Conservation (phyloP, 2,113 vertebrate species). For the Polypterus bichir region DNA sequence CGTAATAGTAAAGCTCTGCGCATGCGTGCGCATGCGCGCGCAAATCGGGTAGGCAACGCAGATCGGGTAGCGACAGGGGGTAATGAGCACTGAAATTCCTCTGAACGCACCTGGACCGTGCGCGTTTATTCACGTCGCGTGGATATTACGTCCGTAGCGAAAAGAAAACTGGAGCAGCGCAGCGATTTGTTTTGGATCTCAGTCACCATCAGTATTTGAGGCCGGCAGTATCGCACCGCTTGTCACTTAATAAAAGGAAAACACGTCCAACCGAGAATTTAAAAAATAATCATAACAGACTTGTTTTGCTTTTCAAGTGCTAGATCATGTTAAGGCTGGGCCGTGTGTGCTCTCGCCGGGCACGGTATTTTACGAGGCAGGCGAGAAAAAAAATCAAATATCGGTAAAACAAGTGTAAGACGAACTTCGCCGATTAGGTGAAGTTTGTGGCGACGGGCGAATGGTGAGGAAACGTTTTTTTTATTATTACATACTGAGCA, state of each 20-base stretch:
- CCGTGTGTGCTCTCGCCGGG: conserved; percentile 1
- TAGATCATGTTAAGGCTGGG: no score
- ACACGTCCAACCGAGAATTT: conserved; percentile 22
- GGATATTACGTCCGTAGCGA: no score
- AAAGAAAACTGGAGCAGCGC: no score
- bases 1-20: no score
- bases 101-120: no score
- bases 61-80: no score
- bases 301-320: conserved; percentile 2
- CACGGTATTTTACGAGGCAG: conserved; percentile 27
- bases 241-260: conserved; percentile 24
- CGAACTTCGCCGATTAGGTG: conserved; percentile 50
- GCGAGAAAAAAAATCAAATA: conserved; percentile 39
- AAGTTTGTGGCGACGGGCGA: conserved; percentile 28
- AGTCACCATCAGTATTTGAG: background rate
- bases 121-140: no score
- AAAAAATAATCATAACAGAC: conserved; percentile 28
- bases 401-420: conserved; percentile 59
- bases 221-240: conserved; percentile 45
- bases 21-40: no score
- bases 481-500: conserved; percentile 10
- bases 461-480: conserved; percentile 16
- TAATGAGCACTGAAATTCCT: no score
- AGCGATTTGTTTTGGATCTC: no score
- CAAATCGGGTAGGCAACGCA: no score